These are phyloP conservation scores for Marisa cornuarietis DNA, from an alignment of 1,140 invertebrate genomes.

Conservation along the genomic window DNA sequence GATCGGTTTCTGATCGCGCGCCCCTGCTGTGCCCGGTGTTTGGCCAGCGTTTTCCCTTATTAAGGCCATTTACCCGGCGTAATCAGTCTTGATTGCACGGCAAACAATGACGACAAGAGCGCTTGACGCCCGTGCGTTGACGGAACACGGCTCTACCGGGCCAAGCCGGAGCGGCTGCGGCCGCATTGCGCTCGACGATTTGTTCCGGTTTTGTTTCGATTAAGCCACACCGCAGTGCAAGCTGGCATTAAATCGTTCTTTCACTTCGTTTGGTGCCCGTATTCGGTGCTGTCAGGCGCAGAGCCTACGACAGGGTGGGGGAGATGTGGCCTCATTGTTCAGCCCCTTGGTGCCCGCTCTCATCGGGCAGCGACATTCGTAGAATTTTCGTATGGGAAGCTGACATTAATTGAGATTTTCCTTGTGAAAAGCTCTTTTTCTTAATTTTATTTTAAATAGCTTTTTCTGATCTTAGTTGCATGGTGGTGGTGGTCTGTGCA, in stretches of 20 bases:
- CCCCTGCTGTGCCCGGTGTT: conserved; percentile 12
- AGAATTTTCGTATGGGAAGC: no score
- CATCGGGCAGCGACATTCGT: no score
- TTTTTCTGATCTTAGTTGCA: no score
- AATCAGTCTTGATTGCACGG: conserved; percentile 21
- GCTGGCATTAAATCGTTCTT: not conserved
- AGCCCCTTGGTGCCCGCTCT: no score
- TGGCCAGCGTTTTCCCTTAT: conserved; percentile 16
- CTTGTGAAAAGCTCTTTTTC: no score
- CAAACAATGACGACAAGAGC: conserved; percentile 21
- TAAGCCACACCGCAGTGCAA: no score
- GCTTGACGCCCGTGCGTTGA: conserved; percentile 12
- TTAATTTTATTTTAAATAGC: no score
- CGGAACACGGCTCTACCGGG: conserved; percentile 10
- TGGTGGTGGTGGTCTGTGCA: not conserved
- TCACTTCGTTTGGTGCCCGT: not conserved
- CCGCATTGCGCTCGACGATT: conserved; percentile 5
- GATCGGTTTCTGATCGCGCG: conserved; percentile 8
- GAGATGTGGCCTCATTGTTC: no score
- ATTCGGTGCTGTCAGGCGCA: no score
- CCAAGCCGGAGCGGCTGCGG: not conserved
- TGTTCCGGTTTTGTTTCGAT: conserved; percentile 2
- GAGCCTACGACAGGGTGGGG: no score
- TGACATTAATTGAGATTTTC: no score
- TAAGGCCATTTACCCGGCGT: conserved; percentile 2